phyloP scores from a whole-genome alignment of 2,113 vertebrate species.

The Gadus macrocephalus region DNA sequence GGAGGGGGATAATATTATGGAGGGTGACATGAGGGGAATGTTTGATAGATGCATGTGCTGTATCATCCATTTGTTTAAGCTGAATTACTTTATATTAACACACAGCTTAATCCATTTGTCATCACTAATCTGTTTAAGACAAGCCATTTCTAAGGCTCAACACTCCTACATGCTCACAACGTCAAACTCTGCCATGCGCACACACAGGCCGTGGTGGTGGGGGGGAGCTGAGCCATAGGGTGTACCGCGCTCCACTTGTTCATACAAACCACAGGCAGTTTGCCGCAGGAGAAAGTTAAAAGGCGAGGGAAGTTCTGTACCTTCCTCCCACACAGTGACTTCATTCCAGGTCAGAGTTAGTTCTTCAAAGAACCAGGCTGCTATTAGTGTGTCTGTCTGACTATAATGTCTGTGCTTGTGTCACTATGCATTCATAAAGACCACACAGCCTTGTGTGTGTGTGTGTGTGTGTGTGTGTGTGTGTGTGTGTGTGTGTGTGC shows the following conservation, averaged over 20 bases:
- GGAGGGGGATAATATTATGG: too few relatives aligned
- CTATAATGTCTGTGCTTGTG: neutral
- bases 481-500: constrained; percentile 1
- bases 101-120: constrained; percentile 52
- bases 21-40: too few relatives aligned
- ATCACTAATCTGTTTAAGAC: constrained; percentile 53
- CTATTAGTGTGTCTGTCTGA: neutral
- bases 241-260: too few relatives aligned
- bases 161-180: constrained; percentile 4
- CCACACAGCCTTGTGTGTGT: neutral
- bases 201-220: too few relatives aligned
- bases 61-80: constrained; percentile 34
- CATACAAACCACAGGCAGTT: too few relatives aligned
- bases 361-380: neutral
- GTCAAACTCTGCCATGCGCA: too few relatives aligned
- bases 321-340: neutral
- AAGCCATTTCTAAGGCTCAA: constrained; percentile 40
- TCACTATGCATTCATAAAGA: neutral
- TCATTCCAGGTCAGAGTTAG: neutral
- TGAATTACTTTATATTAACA: constrained; percentile 63
- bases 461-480: constrained; percentile 12
- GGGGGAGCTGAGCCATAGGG: too few relatives aligned
- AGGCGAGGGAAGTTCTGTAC: neutral
- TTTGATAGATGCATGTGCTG: too few relatives aligned
- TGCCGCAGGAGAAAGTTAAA: neutral